Evolutionary conservation across 1,140 invertebrate species (phyloP), one percentile per base, ranked within the genome.

Genomic region (Drosophila bifasciata): DNA sequence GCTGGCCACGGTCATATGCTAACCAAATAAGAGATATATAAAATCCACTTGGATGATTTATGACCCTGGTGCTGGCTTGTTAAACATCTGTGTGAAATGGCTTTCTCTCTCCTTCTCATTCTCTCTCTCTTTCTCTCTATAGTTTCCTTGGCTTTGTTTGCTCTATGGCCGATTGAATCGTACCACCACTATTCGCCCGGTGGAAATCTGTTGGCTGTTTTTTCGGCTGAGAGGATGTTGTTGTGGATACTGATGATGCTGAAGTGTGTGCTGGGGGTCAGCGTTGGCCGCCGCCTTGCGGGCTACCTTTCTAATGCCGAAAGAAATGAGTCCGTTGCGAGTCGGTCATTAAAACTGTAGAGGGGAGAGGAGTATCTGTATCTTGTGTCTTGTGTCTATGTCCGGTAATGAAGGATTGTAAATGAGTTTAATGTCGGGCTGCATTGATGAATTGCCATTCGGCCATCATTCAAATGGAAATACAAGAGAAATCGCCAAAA

Each of bases 81-180:
- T 81, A 81, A 88, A 81, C 81, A 86, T 81, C 83, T 86, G 81
- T 86, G 74, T 67, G 78, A 86, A 86, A 88, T 86, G 81, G 77
- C 55, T 77, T 75, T 56, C 49, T 66, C 66, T 53, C 59, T 52
- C 69, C 75, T 6, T 25, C 23, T 19, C 23, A 1, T 0, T 7
- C 5, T 25, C 23, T 51, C 72, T 79, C 23, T 6, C 23, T 25
- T 1, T 6, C 23, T 25, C 5, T 28, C 25, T 28, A 3, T 72
- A 58, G 56, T 72, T 79, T 83, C 69, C 70, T 81, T 84, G 49
- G 76, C 57, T 68, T 81, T 81, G 78, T 81, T 81, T 81, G 67
- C 63, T 75, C 59, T 53, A 55, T 59, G 59, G 72, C 48, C 78
- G 61, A 80, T 66, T 52, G 41, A 67, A 68, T 46, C 28, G 63